Conservation (phyloP, 35 echinoderm and acorn worm genomes). For the Ophioderma brevispina region DNA sequence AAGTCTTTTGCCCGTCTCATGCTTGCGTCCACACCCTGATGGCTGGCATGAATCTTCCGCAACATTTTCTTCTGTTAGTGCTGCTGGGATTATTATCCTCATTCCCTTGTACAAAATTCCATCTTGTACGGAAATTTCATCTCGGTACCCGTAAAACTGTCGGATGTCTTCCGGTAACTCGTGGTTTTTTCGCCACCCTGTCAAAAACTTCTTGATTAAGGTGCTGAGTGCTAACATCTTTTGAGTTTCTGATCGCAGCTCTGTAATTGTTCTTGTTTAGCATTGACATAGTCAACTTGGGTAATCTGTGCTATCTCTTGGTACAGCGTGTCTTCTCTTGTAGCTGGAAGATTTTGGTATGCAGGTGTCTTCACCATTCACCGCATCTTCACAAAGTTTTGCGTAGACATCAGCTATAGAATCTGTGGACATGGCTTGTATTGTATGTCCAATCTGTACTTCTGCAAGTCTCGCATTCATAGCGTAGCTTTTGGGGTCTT, state of each 20-base stretch:
- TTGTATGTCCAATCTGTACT: slow-evolving; percentile 31
- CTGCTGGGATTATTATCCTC: slow-evolving; percentile 19
- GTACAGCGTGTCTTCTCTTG: background rate
- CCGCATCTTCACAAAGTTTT: background rate
- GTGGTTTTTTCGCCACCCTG: background rate
- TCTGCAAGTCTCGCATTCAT: slow-evolving; percentile 65
- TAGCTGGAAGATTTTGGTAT: slow-evolving; percentile 1
- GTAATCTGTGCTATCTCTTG: slow-evolving; percentile 29
- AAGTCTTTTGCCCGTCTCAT: slow-evolving; percentile 57
- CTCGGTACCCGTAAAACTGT: background rate
- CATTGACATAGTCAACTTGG: slow-evolving; percentile 13
- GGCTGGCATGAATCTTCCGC: slow-evolving; percentile 48
- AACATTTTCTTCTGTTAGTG: slow-evolving; percentile 30
- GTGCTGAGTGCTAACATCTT: slow-evolving; percentile 11
- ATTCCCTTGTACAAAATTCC: slow-evolving; percentile 36
- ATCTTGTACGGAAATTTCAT: slow-evolving; percentile 39
- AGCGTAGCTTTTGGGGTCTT: slow-evolving; percentile 53
- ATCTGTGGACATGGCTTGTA: slow-evolving; percentile 43
- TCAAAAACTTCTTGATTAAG: slow-evolving; percentile 8
- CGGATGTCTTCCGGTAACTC: slow-evolving; percentile 13
- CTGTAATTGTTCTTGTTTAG: slow-evolving; percentile 16
- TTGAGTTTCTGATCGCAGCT: slow-evolving; percentile 7
- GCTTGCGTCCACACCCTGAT: slow-evolving; percentile 64
- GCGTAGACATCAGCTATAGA: slow-evolving; percentile 11
- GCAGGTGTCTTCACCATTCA: background rate